Conservation (phyloP, 2,797 vertebrate species). For the Triplophysa yarkandensis region DNA sequence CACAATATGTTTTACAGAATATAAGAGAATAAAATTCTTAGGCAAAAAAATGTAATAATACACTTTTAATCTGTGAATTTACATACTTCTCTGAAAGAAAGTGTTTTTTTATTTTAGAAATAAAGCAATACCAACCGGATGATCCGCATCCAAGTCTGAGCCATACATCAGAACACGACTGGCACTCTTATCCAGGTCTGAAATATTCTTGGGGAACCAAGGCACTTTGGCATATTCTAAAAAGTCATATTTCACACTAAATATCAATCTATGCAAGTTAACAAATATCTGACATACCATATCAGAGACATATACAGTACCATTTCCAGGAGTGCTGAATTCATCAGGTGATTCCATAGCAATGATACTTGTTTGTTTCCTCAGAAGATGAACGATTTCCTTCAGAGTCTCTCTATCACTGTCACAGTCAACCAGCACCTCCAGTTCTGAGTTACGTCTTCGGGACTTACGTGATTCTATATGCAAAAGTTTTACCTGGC, state of each 20-base stretch:
- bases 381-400: constrained; percentile 89
- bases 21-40: background rate
- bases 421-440: constrained; percentile 95
- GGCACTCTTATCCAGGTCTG: constrained; percentile 94
- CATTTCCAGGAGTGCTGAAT: constrained; percentile 76
- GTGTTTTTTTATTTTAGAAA: background rate
- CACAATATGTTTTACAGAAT: no score
- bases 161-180: constrained; percentile 97
- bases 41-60: no score
- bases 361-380: constrained; percentile 84
- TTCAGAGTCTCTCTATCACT: constrained; percentile 90
- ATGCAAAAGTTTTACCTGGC: constrained; percentile 92
- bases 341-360: constrained; percentile 84
- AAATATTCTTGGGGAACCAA: constrained; percentile 97
- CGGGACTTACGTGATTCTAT: constrained; percentile 95
- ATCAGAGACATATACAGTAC: constrained; percentile 62
- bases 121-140: constrained; percentile 81
- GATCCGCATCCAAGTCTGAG: constrained; percentile 92
- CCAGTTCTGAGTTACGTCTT: constrained; percentile 92
- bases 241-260: constrained; percentile 6
- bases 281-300: background rate
- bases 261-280: background rate
- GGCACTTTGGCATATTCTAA: constrained; percentile 84
- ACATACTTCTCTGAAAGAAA: no score
- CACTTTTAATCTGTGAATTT: constrained; percentile 7